A percentile compares a stretch with the other conserved stretches of the same genome.
Evolutionary conservation across 2,113 vertebrate genomes (phyloP).

Genomic region (Rhynchomys soricoides): DNA sequence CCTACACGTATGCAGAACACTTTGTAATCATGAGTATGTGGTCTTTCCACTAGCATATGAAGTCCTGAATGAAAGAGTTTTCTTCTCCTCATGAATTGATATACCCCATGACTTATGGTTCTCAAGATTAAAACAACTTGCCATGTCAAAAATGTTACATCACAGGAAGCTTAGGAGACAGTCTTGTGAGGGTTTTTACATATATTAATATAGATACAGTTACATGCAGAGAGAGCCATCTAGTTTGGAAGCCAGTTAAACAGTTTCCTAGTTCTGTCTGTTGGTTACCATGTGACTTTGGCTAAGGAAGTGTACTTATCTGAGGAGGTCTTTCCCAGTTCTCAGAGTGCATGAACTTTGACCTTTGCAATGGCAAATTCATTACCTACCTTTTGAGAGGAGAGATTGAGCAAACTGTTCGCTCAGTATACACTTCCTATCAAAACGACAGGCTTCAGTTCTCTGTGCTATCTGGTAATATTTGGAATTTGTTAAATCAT

Average conservation of each 20-base stretch:
- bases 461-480: slow-evolving; percentile 73
- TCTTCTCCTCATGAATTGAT: neutral
- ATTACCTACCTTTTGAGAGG: slow-evolving; percentile 7
- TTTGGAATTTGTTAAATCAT: slow-evolving; percentile 86
- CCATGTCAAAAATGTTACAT: neutral
- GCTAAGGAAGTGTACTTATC: neutral
- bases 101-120: neutral
- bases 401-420: slow-evolving; percentile 79
- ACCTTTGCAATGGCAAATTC: neutral
- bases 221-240: neutral
- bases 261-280: neutral
- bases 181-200: neutral
- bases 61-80: neutral
- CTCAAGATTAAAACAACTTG: neutral
- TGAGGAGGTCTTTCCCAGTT: neutral
- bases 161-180: neutral
- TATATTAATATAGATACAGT: neutral
- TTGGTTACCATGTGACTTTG: neutral
- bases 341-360: slow-evolving; percentile 46
- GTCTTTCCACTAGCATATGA: neutral
- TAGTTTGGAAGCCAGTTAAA: neutral
- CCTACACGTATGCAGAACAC: neutral
- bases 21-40: neutral
- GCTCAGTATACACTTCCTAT: slow-evolving; percentile 74
- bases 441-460: slow-evolving; percentile 60